These are phyloP conservation scores for Notothenia rossii DNA, from an alignment of 2,113 vertebrate genomes.

Conservation along the genomic window DNA sequence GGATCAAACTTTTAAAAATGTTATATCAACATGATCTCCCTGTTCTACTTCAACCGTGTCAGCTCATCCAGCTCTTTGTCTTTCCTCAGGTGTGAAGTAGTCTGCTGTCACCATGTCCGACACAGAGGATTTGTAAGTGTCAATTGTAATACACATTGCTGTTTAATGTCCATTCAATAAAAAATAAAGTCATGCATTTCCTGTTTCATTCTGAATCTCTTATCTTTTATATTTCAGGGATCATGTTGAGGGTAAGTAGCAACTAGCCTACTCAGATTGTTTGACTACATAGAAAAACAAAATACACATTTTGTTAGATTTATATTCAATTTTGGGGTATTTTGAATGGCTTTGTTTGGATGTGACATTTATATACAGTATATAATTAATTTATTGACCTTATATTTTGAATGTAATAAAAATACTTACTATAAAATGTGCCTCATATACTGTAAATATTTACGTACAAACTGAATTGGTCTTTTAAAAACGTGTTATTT, in stretches of 20 bases:
- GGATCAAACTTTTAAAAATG: slow-evolving; percentile 10
- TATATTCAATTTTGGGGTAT: too few relatives aligned
- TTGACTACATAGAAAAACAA: background rate
- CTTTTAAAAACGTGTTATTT: background rate
- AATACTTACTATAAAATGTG: background rate
- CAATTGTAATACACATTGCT: background rate
- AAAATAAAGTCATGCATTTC: background rate
- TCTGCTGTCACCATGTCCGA: slow-evolving; percentile 90
- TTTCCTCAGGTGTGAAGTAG: slow-evolving; percentile 78
- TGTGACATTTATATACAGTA: background rate
- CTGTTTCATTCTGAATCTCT: slow-evolving; percentile 22
- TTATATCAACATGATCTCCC: background rate
- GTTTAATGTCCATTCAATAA: background rate
- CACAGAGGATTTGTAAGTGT: slow-evolving; percentile 92
- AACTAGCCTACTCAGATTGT: background rate
- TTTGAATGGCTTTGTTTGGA: background rate
- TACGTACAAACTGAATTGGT: background rate
- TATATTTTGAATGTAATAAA: background rate
- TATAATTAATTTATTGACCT: background rate
- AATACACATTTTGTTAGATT: background rate
- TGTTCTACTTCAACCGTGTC: background rate
- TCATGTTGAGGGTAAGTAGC: slow-evolving; percentile 90
- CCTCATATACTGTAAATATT: background rate
- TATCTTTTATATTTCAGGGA: slow-evolving; percentile 83
- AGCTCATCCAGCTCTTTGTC: slow-evolving; percentile 16